These are phyloP conservation scores for Hydrotaea cyrtoneurina DNA, from an alignment of 2,888 invertebrate genomes.

Conservation along the genomic window DNA sequence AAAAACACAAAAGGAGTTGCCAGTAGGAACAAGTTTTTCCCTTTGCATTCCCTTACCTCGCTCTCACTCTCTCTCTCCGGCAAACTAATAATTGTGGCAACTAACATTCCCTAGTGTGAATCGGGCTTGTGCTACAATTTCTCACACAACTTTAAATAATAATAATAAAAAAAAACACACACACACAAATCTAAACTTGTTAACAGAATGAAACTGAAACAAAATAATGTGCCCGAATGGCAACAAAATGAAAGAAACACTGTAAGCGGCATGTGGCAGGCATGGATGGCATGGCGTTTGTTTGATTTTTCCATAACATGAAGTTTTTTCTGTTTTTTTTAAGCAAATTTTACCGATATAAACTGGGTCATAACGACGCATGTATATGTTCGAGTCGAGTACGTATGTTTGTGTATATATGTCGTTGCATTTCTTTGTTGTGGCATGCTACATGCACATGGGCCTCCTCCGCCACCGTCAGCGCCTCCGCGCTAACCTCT, in stretches of 20 bases:
- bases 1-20: too few relatives aligned
- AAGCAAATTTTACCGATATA: not conserved
- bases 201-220: not conserved
- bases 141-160: not conserved
- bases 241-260: not conserved
- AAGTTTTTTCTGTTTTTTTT: not conserved
- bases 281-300: not conserved
- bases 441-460: not conserved
- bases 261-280: not conserved
- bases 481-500: not conserved
- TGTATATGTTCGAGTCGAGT: not conserved
- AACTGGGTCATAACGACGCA: conserved; percentile 29
- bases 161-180: not conserved
- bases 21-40: too few relatives aligned
- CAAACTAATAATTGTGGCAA: too few relatives aligned
- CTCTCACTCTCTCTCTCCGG: too few relatives aligned
- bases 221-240: not conserved
- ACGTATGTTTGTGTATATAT: not conserved
- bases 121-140: too few relatives aligned
- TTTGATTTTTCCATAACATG: conserved; percentile 9
- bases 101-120: too few relatives aligned
- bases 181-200: not conserved
- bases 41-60: too few relatives aligned
- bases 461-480: not conserved
- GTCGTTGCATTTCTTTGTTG: not conserved